A percentile compares a stretch with the other conserved stretches of the same genome.
phyloP scores from a whole-genome alignment of 2,113 vertebrate genomes.

The Cebus imitator region DNA sequence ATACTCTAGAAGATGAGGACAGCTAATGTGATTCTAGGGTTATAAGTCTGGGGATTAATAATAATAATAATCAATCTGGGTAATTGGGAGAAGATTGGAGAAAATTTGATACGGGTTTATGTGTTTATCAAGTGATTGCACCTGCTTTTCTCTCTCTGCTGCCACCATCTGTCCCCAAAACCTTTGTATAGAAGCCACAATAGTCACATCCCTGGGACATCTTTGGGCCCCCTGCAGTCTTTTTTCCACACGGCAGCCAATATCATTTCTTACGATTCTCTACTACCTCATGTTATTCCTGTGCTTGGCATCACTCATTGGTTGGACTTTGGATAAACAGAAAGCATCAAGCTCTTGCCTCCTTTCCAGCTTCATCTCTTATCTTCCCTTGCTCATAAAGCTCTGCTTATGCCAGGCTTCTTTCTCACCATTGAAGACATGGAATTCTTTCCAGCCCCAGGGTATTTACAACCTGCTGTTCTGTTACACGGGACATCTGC shows the following conservation, averaged over 20 bases:
- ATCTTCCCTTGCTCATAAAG: not conserved
- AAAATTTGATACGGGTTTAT: not conserved
- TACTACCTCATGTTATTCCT: not conserved
- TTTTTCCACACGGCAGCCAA: not conserved
- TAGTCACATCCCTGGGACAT: not conserved
- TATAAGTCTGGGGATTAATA: not conserved
- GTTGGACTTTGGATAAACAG: not conserved
- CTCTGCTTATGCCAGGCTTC: not conserved
- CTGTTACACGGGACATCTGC: not conserved
- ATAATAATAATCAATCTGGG: not conserved
- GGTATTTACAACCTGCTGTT: not conserved
- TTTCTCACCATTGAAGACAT: not conserved
- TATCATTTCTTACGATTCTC: not conserved
- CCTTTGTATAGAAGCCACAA: not conserved
- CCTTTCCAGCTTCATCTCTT: not conserved
- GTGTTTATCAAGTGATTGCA: not conserved
- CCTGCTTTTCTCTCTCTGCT: not conserved
- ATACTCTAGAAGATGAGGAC: not conserved
- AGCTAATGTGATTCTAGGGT: not conserved
- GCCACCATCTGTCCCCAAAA: not conserved
- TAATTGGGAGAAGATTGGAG: not conserved
- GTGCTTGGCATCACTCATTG: not conserved
- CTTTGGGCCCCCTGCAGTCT: not conserved
- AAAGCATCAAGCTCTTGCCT: not conserved
- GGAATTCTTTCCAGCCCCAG: not conserved